These are phyloP conservation scores for Apostichopus japonicus DNA, from an alignment of 35 echinoderm and acorn worm species.

Conservation along the genomic window DNA sequence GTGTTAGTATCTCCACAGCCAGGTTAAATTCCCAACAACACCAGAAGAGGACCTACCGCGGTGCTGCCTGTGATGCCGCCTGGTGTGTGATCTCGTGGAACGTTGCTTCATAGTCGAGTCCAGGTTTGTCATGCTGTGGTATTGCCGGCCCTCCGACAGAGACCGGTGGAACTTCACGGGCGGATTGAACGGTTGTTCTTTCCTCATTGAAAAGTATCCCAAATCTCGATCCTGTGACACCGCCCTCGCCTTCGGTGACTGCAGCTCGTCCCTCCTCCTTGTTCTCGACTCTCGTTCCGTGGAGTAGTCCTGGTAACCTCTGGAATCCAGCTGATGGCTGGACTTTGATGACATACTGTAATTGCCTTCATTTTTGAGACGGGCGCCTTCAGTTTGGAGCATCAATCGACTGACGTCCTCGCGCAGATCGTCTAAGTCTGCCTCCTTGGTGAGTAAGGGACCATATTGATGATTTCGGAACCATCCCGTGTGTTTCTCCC, in stretches of 20 bases:
- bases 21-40: not conserved
- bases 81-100: not conserved
- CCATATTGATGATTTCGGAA: constrained; percentile 49
- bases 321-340: not conserved
- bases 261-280: not conserved
- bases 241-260: not conserved
- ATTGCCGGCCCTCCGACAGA: not conserved
- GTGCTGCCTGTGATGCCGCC: not conserved
- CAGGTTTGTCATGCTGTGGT: constrained; percentile 56
- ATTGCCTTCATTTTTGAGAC: not conserved
- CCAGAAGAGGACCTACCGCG: constrained; percentile 34
- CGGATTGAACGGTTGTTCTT: constrained; percentile 19
- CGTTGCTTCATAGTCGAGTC: not conserved
- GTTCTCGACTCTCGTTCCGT: constrained; percentile 22
- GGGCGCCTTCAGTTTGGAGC: not conserved
- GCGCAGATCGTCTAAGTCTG: not conserved
- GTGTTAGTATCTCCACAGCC: not conserved
- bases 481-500: constrained; percentile 26
- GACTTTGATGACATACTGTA: not conserved
- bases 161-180: constrained; percentile 23
- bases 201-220: constrained; percentile 40
- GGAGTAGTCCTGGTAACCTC: not conserved
- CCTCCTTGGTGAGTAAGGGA: constrained; percentile 31
- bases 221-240: constrained; percentile 27
- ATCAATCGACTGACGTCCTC: not conserved